phyloP scores from a whole-genome alignment of 2,888 invertebrate genomes.

The Parnassius orleans region DNA sequence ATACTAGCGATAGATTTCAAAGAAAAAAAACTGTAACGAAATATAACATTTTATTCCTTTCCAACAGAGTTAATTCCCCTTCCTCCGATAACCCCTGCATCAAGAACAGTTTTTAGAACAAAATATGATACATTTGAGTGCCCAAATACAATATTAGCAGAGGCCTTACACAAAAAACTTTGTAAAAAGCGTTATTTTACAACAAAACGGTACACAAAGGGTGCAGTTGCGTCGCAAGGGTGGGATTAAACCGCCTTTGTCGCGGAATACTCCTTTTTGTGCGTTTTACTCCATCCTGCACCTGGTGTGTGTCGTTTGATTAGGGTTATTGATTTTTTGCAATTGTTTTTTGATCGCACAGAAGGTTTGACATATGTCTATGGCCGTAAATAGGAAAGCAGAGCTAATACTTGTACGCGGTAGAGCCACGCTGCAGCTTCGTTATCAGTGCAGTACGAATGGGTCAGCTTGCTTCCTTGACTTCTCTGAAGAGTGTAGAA shows the following conservation, averaged over 20 bases:
- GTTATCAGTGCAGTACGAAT: too few species aligned
- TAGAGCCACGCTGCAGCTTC: too few species aligned
- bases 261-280: conserved; percentile 16
- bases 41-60: neutral
- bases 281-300: conserved; percentile 9
- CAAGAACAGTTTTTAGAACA: conserved; percentile 18
- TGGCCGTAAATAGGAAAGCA: neutral
- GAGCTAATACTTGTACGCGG: too few species aligned
- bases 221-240: conserved; percentile 26
- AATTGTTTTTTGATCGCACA: neutral
- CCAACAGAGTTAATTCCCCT: conserved; percentile 17
- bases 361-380: neutral
- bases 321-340: conserved; percentile 17
- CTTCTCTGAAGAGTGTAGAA: too few species aligned
- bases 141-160: conserved; percentile 13
- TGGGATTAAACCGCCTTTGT: conserved; percentile 26
- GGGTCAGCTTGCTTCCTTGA: too few species aligned
- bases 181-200: conserved; percentile 23
- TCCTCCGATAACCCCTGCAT: conserved; percentile 14
- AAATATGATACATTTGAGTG: conserved; percentile 23
- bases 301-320: conserved; percentile 20
- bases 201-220: conserved; percentile 30
- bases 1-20: too few species aligned
- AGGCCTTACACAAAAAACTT: conserved; percentile 10
- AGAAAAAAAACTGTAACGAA: neutral